phyloP scores from a whole-genome alignment of 1,140 invertebrate species.

The Cotesia typhae region DNA sequence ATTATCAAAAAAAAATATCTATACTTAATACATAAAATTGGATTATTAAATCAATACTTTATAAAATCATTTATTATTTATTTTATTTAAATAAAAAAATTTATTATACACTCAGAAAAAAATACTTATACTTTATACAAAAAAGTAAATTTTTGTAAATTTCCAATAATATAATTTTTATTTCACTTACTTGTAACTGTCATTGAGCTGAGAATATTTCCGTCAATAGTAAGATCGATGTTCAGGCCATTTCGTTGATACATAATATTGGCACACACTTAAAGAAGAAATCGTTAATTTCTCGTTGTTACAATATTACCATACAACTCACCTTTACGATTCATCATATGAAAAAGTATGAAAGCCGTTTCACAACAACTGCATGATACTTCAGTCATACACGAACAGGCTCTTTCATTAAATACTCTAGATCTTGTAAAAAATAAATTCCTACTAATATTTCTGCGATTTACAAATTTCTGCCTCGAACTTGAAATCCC shows the following conservation, averaged over 20 bases:
- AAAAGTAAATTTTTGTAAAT: background rate
- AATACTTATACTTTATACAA: background rate
- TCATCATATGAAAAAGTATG: slow-evolving; percentile 42
- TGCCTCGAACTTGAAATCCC: background rate
- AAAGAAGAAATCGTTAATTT: background rate
- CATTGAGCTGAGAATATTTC: slow-evolving; percentile 40
- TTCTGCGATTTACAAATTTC: background rate
- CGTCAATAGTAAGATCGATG: slow-evolving; percentile 48
- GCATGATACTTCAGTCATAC: slow-evolving; percentile 38
- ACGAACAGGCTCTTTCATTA: slow-evolving; percentile 45
- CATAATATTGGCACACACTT: slow-evolving; percentile 53
- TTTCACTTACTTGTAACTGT: slow-evolving; percentile 46
- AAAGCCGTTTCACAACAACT: slow-evolving; percentile 51
- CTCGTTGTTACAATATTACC: background rate
- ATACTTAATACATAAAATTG: too few relatives aligned
- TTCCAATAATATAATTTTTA: background rate
- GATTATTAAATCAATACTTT: too few relatives aligned
- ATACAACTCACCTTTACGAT: slow-evolving; percentile 23
- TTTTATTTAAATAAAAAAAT: too few relatives aligned
- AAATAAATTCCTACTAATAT: slow-evolving; percentile 36
- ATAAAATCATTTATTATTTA: too few relatives aligned
- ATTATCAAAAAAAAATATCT: slow-evolving; percentile 6
- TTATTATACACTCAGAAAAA: too few relatives aligned
- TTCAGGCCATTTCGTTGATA: slow-evolving; percentile 49
- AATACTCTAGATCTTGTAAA: slow-evolving; percentile 39